Conservation (phyloP, 2,888 invertebrate genomes). For the Drosophila testacea region DNA sequence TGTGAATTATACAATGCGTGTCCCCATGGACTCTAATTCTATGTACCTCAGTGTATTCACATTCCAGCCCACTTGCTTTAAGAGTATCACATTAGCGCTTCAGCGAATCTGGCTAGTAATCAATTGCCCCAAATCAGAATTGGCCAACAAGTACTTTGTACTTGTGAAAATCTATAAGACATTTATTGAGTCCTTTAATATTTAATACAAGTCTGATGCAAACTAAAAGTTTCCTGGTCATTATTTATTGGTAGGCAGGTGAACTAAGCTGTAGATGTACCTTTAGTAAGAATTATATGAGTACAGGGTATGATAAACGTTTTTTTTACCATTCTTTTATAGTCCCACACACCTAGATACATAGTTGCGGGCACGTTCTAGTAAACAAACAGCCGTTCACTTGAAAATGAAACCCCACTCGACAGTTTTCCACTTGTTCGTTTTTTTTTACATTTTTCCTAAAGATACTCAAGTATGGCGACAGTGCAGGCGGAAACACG, state of each 20-base stretch:
- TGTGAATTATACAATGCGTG: neutral
- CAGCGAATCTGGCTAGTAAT: neutral
- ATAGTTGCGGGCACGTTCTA: constrained; percentile 16
- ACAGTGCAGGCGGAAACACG: constrained; percentile 60
- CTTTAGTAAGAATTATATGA: neutral
- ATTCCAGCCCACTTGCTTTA: neutral
- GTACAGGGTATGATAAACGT: constrained; percentile 42
- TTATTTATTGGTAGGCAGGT: too few species aligned
- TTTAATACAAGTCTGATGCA: too few species aligned
- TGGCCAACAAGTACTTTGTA: too few species aligned
- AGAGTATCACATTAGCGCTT: neutral
- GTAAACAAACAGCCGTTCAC: constrained; percentile 56
- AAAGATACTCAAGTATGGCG: constrained; percentile 60
- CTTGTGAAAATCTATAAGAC: too few species aligned
- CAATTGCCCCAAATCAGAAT: neutral
- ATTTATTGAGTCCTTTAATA: too few species aligned
- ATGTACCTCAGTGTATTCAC: neutral
- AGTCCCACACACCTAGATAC: neutral
- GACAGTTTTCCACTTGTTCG: constrained; percentile 30
- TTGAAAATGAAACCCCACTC: constrained; percentile 64
- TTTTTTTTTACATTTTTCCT: constrained; percentile 3
- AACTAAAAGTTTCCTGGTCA: too few species aligned
- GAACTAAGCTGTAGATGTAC: too few species aligned
- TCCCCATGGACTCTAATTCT: neutral
- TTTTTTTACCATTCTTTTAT: constrained; percentile 28